Evolutionary conservation across 37 sponge, comb jelly and placozoan species (phyloP).

Genomic region (Eunapius fragilis): DNA sequence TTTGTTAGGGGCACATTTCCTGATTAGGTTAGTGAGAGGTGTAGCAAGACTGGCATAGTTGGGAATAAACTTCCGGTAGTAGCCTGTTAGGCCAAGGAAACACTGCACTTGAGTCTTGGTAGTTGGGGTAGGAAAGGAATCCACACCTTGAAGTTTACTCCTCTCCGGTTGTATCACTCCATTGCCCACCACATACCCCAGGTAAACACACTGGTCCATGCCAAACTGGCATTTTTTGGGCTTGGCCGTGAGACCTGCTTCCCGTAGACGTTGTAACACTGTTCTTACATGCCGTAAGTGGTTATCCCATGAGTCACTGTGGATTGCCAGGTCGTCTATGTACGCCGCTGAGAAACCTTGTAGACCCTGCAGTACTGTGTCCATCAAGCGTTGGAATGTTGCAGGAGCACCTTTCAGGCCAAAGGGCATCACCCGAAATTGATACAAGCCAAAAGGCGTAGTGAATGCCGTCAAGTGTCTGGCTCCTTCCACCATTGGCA

Average conservation of each 20-base stretch:
- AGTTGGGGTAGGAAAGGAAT: constrained; percentile 6
- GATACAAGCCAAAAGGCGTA: constrained; percentile 45
- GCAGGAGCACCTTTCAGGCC: constrained; percentile 59
- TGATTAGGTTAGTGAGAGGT: constrained; percentile 40
- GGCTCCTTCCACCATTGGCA: not conserved
- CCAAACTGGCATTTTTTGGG: constrained; percentile 42
- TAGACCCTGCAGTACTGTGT: constrained; percentile 9
- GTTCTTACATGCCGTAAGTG: constrained; percentile 31
- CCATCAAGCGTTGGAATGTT: constrained; percentile 63
- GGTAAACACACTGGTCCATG: constrained; percentile 14
- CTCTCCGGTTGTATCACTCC: no score
- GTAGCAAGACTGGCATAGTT: constrained; percentile 21
- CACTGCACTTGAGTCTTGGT: constrained; percentile 44
- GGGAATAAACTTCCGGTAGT: constrained; percentile 43
- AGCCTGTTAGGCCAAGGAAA: constrained; percentile 60
- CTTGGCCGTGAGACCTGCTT: constrained; percentile 35
- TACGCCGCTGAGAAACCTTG: constrained; percentile 12
- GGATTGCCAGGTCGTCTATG: constrained; percentile 45
- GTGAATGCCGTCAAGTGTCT: constrained; percentile 55
- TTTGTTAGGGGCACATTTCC: constrained; percentile 15
- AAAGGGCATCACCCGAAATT: constrained; percentile 71
- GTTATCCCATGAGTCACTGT: constrained; percentile 21
- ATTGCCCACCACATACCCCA: constrained; percentile 32
- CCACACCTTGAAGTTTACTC: constrained; percentile 36
- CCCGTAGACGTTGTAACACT: constrained; percentile 2